Evolutionary conservation across 2,113 vertebrate genomes (phyloP), one percentile per base, ranked within the genome.

Genomic region (Odocoileus hemionus): DNA sequence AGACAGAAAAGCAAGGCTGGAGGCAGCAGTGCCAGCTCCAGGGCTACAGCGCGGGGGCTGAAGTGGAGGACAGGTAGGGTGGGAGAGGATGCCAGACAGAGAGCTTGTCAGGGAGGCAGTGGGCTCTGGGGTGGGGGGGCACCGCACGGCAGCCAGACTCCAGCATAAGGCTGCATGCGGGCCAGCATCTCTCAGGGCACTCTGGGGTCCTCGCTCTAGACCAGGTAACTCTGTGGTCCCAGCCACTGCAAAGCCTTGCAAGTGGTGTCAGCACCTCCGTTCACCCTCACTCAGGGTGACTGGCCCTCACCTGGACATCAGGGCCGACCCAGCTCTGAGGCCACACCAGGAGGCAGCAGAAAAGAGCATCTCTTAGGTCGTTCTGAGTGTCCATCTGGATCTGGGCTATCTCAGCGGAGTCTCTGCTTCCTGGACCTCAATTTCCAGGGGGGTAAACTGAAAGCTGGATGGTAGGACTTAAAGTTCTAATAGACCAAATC

Each of bases 21-120:
- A 26, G 14, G 25, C 0, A 17, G 36, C 45, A 67, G 21, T 3
- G 21, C 26, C 28, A 33, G n/a, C 21, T 15, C 50, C 28, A 30
- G 76, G 33, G 23, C 16, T 39, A 10, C 16, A 9, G 30, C 11
- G 5, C 0, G 0, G 25, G 26, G 55, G 14, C 45, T 7, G 50
- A 70, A 11, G 26, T 14, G 9, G 13, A 30, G 19, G 58, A 2
- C 33, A 30, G 23, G 36, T 5, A 7, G 58, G 17, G 45, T 2
- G 7, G 1, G 26, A 16, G 45, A 57, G 58, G 85, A 10, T 7
- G 33, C 67, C 0, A 7, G 36, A 30, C 12, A 60, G 14, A 39
- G 54, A 57, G 7, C 14, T 4, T 5, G 0, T 4, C 47, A 23
- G 47, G 47, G 33, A 82, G 50, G 6, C 10, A 30, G 33, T 0